Base-by-base conservation (phyloP, 2,797 vertebrate genomes). In the Anguilla obscura region DNA sequence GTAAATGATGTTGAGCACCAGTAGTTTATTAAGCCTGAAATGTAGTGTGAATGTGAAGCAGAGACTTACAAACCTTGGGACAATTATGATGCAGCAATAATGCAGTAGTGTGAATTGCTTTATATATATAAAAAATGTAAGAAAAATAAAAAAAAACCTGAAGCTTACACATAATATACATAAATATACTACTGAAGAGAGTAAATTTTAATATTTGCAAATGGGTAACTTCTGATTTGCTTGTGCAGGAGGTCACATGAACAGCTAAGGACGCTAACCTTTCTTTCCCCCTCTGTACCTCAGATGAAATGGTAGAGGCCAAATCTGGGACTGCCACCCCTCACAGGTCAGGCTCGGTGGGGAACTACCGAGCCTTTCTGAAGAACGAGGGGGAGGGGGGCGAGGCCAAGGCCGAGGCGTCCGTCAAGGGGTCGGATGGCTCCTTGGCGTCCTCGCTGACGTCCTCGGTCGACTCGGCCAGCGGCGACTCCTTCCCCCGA, bases 311-410 rank as follows among this genome's bases (percentile, higher is more conserved):
- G 90, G 93, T 96, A 92, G 98, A 99, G 95, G 92, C 93, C 0
- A 99, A 98, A 94, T 99, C 98, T 87, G 99, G 98, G 90, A 98
- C 96, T 84, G 96, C 98, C 85, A 99, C 99, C 45, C 98, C 98
- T 89, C 97, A 97, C 90, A 96, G 98, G 90, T 99, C 98, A 0
- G 98, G 97, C 69, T 99, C 98, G 33, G 95, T 98, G 90, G 97
- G 97, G 90, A 99, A 97, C 95, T 97, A 96, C 21, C 97, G 96
- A 90, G 95, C 96, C 84, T 94, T 96, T 89, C 95, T 97, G 80
- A 99, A 98, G 96, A 96, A 92, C 54, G 98, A 99, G 90, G 93
- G 94, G n/a, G 96, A 95, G 21, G 97, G 96, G 84, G 96, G 91
- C 0, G 97, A 93, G 90, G 95, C 92, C 86, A 97, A 96, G 92